Percentiles rank a stretch among this genome's conserved stretches.
Conservation (phyloP, 2,888 invertebrate genomes). For the Odontomyia ornata region DNA sequence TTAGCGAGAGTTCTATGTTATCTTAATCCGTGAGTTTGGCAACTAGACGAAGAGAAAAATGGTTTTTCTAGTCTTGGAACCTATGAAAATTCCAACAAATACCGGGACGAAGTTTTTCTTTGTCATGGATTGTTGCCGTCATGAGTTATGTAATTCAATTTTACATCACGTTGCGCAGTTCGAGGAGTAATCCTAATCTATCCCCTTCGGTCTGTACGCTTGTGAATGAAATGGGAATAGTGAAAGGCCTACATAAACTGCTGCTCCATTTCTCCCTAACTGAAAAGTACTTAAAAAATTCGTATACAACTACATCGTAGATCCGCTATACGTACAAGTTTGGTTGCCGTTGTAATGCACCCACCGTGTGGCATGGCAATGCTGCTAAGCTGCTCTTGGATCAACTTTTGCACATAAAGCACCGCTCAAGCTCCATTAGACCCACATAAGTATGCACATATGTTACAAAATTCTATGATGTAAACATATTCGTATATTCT, state of each 20-base stretch:
- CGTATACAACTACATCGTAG: not conserved
- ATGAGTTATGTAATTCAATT: slow-evolving; percentile 36
- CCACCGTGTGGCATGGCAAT: not conserved
- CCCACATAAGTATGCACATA: not conserved
- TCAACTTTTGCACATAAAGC: not conserved
- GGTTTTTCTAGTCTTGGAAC: too few relatives aligned
- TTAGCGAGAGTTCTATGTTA: too few relatives aligned
- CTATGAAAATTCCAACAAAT: too few relatives aligned
- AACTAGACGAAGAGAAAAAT: too few relatives aligned
- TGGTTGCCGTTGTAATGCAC: not conserved
- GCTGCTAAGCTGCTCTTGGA: not conserved
- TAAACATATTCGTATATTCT: too few relatives aligned
- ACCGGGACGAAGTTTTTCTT: too few relatives aligned
- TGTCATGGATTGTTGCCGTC: slow-evolving; percentile 26
- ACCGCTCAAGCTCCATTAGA: not conserved
- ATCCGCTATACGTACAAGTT: not conserved
- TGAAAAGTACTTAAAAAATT: not conserved
- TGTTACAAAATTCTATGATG: too few relatives aligned
- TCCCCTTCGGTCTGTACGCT: not conserved
- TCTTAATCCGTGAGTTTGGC: too few relatives aligned
- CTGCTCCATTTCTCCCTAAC: not conserved
- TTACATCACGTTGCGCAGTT: slow-evolving; percentile 23
- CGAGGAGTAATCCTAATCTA: not conserved
- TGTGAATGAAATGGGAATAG: not conserved
- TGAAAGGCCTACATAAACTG: slow-evolving; percentile 28